A percentile compares a stretch with the other conserved stretches of the same genome.
These are phyloP conservation scores for Spialia ferax DNA, from an alignment of 2,888 invertebrate genomes.

Conservation along the genomic window DNA sequence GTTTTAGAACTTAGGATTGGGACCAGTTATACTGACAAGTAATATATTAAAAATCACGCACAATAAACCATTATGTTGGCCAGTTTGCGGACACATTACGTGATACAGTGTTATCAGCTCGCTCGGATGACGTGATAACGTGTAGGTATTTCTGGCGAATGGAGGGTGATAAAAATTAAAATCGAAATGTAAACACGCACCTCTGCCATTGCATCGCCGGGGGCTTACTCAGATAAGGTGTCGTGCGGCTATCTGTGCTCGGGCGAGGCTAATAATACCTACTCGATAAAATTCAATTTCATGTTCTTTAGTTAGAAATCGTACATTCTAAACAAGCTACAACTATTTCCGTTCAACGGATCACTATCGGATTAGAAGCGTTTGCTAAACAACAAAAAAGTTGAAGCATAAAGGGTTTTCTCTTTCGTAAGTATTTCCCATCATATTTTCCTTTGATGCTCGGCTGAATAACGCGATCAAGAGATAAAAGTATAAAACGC, in stretches of 20 bases:
- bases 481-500: slow-evolving; percentile 82
- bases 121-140: slow-evolving; percentile 73
- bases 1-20: not conserved
- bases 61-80: slow-evolving; percentile 58
- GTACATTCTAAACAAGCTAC: slow-evolving; percentile 28
- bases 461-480: slow-evolving; percentile 82
- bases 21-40: not conserved
- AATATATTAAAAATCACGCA: slow-evolving; percentile 11
- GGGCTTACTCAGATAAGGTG: slow-evolving; percentile 56
- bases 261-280: slow-evolving; percentile 40
- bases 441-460: slow-evolving; percentile 80
- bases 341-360: slow-evolving; percentile 19
- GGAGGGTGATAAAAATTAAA: slow-evolving; percentile 73
- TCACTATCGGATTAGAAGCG: slow-evolving; percentile 53
- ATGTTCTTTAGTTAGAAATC: slow-evolving; percentile 5
- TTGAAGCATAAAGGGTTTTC: slow-evolving; percentile 61
- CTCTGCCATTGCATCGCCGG: slow-evolving; percentile 58
- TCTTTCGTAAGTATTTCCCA: slow-evolving; percentile 73
- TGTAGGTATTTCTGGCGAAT: slow-evolving; percentile 68
- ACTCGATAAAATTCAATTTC: slow-evolving; percentile 16
- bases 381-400: slow-evolving; percentile 64
- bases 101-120: slow-evolving; percentile 70
- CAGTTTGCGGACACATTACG: slow-evolving; percentile 64
- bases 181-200: slow-evolving; percentile 67
- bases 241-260: slow-evolving; percentile 35